These are phyloP conservation scores for Sisyra terminalis DNA, from an alignment of 2,888 invertebrate species.

Conservation along the genomic window DNA sequence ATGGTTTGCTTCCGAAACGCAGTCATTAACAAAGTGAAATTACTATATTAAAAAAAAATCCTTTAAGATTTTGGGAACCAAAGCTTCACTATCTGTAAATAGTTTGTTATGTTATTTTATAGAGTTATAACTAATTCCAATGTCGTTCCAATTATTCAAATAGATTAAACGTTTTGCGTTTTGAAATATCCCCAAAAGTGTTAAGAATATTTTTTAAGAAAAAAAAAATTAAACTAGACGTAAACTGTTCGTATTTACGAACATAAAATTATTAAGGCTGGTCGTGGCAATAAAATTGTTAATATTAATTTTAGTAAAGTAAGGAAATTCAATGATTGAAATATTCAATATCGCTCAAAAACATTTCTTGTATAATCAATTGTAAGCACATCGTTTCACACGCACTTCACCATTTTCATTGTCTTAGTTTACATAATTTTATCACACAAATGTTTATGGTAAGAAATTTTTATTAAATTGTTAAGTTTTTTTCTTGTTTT, in stretches of 20 bases:
- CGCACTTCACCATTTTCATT: neutral
- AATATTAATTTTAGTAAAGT: neutral
- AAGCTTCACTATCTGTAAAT: conserved; percentile 5
- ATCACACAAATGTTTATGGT: too few relatives aligned
- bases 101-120: neutral
- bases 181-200: neutral
- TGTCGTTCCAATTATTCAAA: neutral
- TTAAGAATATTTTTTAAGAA: too few relatives aligned
- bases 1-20: too few relatives aligned
- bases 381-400: neutral
- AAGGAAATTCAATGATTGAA: neutral
- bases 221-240: neutral
- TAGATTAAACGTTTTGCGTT: neutral
- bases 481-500: too few relatives aligned
- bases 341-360: neutral
- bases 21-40: too few relatives aligned
- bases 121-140: neutral
- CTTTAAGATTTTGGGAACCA: too few relatives aligned
- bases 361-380: neutral
- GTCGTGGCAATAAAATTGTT: conserved; percentile 25
- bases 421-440: too few relatives aligned
- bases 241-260: neutral
- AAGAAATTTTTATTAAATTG: too few relatives aligned
- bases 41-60: too few relatives aligned
- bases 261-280: conserved; percentile 19